Conservation (phyloP, 2,797 vertebrate genomes). For the Lutjanus campechanus region DNA sequence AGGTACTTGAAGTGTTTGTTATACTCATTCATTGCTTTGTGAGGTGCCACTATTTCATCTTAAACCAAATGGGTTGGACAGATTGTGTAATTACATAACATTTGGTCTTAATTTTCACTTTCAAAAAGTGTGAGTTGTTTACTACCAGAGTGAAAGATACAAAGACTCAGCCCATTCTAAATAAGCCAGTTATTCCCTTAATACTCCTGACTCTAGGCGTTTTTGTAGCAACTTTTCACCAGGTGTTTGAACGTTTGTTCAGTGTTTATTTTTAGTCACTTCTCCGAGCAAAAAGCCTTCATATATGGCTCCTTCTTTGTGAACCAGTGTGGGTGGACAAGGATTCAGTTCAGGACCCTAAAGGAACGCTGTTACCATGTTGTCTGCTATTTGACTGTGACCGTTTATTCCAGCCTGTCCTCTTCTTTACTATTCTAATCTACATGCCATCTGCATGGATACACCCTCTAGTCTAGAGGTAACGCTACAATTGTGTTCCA, state of each 20-base stretch:
- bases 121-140: neutral
- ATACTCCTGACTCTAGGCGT: constrained; percentile 1
- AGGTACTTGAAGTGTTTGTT: neutral
- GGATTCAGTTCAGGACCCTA: constrained; percentile 1
- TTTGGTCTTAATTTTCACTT: constrained; percentile 4
- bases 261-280: constrained; percentile 23
- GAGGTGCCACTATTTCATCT: neutral
- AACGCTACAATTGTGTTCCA: neutral
- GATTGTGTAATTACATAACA: neutral
- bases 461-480: neutral
- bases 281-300: constrained; percentile 26
- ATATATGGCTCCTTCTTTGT: constrained; percentile 8
- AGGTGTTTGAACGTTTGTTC: constrained; percentile 26
- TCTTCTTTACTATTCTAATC: constrained; percentile 4
- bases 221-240: constrained; percentile 27
- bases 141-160: neutral
- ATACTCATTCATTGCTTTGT: neutral
- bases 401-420: neutral
- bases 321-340: constrained; percentile 32
- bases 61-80: neutral
- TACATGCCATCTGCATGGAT: constrained; percentile 7
- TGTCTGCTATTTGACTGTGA: constrained; percentile 24
- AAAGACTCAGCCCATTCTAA: neutral
- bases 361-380: neutral
- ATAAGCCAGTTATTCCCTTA: constrained; percentile 1